These are phyloP conservation scores for Myotis findleyi DNA, from an alignment of 2,797 vertebrate species.

Conservation along the genomic window DNA sequence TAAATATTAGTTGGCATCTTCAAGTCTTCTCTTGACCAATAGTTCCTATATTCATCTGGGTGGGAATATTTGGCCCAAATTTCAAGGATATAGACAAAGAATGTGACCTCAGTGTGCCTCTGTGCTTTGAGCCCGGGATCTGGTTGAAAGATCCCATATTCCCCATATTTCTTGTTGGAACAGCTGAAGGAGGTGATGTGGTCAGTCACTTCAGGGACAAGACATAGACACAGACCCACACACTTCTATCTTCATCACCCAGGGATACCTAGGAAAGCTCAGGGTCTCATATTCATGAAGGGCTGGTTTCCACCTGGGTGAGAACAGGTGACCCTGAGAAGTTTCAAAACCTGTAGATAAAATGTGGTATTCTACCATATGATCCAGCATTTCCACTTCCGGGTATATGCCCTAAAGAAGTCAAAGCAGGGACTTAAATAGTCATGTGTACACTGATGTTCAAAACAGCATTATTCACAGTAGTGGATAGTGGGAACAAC, in stretches of 20 bases:
- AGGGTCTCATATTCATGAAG: not conserved
- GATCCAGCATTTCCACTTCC: not conserved
- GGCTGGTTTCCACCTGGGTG: not conserved
- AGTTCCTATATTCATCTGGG: not conserved
- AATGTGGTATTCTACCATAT: not conserved
- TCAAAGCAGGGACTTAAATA: not conserved
- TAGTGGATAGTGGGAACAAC: not conserved
- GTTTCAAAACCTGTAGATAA: not conserved
- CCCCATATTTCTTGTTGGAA: not conserved
- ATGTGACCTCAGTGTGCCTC: no score
- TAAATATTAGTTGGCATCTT: not conserved
- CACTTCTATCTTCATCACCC: not conserved
- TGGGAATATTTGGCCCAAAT: not conserved
- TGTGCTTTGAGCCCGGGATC: not conserved
- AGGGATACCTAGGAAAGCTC: not conserved
- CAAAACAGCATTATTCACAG: not conserved
- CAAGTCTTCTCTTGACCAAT: not conserved
- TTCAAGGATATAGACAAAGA: no score
- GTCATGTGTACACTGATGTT: fast-evolving
- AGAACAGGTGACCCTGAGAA: not conserved
- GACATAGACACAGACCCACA: not conserved
- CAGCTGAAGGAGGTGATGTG: not conserved
- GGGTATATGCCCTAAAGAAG: not conserved
- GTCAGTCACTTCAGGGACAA: not conserved
- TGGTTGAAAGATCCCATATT: no score